Base-by-base conservation (phyloP, 2,113 vertebrate species). In the Siniperca knerii region DNA sequence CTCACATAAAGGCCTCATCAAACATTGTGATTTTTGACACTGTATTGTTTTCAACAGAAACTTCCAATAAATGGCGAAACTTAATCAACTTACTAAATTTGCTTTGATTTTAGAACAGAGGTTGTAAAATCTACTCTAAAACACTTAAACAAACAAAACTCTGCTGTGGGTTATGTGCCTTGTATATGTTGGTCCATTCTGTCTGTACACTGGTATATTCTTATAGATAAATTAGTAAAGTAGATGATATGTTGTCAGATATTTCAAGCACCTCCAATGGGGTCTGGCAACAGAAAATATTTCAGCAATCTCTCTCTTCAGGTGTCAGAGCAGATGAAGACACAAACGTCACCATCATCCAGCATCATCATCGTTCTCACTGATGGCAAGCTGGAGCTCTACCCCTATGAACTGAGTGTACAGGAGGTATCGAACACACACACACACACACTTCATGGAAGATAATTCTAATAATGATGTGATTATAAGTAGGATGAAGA, bases 281-380 rank as follows among this genome's bases (percentile, higher is more conserved):
- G 25, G 57, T 35, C 73, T 75, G 25, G 44, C 44, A 52, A 52
- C 11, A 50, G 23, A 29, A 48, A 16, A 48, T 48, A 16, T 48
- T 48, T 48, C 46, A 15, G 15, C 13, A 15, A 48, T 15, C 46
- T 48, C 46, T 15, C 15, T 67, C 42, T 0, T 81, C 86, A 99
- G 98, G 98, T 97, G 52, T 96, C 96, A 0, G 58, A 94, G 12
- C 98, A 99, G 92, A 98, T 99, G 95, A 93, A 88, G 0, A 89
- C 89, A 52, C 96, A 97, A 87, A 93, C 89, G 6, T 91, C 89
- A 0, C 96, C 94, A 64, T 97, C 97, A 37, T 97, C 97, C 21
- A 98, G 95, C 87, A 96, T 99, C 82, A 96, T 99, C 82, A 98
- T 99, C 82, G 96, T 97, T 57, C 89, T 99, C 93, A 99, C 98